phyloP scores from a whole-genome alignment of 2,797 vertebrate genomes.

The Chelidonichthys spinosus region DNA sequence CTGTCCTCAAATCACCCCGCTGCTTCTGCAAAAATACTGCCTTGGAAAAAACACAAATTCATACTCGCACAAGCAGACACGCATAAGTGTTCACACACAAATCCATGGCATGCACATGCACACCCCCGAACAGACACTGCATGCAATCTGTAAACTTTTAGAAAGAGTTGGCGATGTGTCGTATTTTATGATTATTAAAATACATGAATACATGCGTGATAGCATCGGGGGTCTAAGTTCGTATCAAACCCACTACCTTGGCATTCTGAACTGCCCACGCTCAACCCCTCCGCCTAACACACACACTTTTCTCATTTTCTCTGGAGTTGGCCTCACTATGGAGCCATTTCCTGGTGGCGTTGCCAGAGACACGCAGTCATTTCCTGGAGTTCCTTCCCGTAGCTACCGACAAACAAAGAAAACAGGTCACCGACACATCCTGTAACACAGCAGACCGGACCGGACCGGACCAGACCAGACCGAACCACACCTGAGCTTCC shows the following conservation, averaged over 20 bases:
- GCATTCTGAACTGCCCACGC: neutral
- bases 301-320: constrained; percentile 28
- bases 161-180: neutral
- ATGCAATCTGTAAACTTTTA: constrained; percentile 18
- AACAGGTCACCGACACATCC: constrained; percentile 38
- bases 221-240: constrained; percentile 14
- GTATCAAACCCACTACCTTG: constrained; percentile 12
- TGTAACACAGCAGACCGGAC: constrained; percentile 11
- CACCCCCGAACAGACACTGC: constrained; percentile 12
- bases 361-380: constrained; percentile 63
- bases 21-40: constrained; percentile 22
- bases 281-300: constrained; percentile 18
- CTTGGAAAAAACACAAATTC: constrained; percentile 18
- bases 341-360: constrained; percentile 51
- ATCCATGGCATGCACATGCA: constrained; percentile 17
- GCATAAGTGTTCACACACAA: constrained; percentile 9
- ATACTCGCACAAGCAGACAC: neutral
- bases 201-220: neutral
- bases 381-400: constrained; percentile 65
- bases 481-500: neutral
- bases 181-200: constrained; percentile 32
- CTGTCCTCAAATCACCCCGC: constrained; percentile 49
- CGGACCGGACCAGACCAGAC: neutral
- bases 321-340: constrained; percentile 43
- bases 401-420: constrained; percentile 48